phyloP scores from a whole-genome alignment of 2,888 invertebrate species.

The Callyntrura sp. region DNA sequence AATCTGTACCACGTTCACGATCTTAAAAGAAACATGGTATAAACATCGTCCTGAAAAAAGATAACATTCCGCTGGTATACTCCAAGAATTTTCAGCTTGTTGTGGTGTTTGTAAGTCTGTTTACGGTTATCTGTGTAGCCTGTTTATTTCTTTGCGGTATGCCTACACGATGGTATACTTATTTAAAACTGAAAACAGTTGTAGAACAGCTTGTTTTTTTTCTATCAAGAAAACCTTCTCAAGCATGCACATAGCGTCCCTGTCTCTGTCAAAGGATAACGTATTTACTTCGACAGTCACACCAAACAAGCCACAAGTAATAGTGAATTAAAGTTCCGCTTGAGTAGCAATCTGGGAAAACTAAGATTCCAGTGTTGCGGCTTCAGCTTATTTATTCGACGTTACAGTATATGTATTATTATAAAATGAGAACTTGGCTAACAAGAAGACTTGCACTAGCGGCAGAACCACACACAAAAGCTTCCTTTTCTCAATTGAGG shows the following conservation, averaged over 20 bases:
- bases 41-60: no score
- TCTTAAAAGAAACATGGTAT: no score
- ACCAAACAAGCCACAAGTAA: neutral
- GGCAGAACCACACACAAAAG: constrained; percentile 3
- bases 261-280: neutral
- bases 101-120: no score
- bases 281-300: constrained; percentile 2
- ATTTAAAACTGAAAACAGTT: neutral
- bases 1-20: no score
- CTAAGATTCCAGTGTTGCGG: constrained; percentile 5
- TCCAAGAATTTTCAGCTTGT: no score
- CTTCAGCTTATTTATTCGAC: neutral
- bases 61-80: no score
- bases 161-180: neutral
- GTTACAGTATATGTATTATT: neutral
- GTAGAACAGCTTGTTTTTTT: neutral
- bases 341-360: constrained; percentile 31
- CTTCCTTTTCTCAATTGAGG: constrained; percentile 26
- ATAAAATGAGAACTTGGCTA: neutral
- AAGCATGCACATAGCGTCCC: neutral
- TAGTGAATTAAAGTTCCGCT: constrained; percentile 5
- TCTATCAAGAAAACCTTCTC: neutral
- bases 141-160: neutral
- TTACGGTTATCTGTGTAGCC: no score
- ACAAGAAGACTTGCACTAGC: constrained; percentile 15